phyloP scores from a whole-genome alignment of 2,797 vertebrate genomes.

The Chromis chromis region DNA sequence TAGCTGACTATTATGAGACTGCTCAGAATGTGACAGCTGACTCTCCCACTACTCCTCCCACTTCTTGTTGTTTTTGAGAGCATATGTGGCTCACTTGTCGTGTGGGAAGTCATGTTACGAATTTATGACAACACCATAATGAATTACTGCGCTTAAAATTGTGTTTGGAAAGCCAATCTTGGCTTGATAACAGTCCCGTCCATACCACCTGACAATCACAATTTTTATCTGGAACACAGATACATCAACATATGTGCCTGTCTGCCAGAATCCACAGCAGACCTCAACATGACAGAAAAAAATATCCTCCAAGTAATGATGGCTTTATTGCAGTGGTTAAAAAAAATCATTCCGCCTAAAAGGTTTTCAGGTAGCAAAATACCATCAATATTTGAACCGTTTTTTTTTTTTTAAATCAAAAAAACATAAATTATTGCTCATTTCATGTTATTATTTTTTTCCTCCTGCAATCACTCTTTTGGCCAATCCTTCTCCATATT shows the following conservation, averaged over 20 bases:
- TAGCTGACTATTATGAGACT: slow-evolving; percentile 19
- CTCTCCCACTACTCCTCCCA: background rate
- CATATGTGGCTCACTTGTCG: background rate
- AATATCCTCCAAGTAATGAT: background rate
- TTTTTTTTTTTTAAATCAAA: background rate
- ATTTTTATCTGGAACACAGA: background rate
- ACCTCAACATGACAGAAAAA: background rate
- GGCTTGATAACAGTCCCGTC: background rate
- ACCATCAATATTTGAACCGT: background rate
- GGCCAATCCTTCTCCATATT: background rate
- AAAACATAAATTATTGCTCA: background rate
- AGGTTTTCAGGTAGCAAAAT: slow-evolving; percentile 4
- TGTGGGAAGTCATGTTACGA: background rate
- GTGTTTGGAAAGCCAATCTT: background rate
- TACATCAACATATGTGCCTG: background rate
- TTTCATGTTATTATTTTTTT: background rate
- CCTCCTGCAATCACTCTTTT: background rate
- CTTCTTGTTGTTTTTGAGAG: slow-evolving; percentile 8
- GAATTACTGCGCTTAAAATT: background rate
- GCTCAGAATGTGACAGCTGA: slow-evolving; percentile 16
- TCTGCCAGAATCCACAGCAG: background rate
- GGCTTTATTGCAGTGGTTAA: background rate
- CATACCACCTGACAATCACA: no score
- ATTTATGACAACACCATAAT: background rate
- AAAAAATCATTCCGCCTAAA: background rate